Base-by-base conservation (phyloP, 30 jellyfish, hydroid and myxozoan species). In the Turritopsis rubra region DNA sequence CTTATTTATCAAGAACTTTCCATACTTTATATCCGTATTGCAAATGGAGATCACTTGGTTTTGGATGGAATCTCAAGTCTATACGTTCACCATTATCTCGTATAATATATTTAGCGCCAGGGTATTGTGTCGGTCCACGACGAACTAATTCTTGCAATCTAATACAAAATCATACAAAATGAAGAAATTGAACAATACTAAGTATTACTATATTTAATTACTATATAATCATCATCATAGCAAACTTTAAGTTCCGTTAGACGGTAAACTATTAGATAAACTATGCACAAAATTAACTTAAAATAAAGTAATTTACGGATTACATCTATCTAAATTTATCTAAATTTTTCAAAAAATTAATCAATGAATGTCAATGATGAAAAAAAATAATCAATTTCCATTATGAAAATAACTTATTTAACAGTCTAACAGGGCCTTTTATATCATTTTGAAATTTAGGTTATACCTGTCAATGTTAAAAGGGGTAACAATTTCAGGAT, bases 81-180 rank as follows among this genome's bases (percentile, higher is more conserved):
- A 95, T 86, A 77, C 99, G 82, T 71, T 95, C 99, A 29, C 96
- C 96, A 60, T 87, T 95, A 83, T 95, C 97, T 20, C 99, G 94
- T 52, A 95, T 90, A 75, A 95, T 95, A 83, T 95, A 95, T 75
- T 95, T 95, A 0, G 99, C 99, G 21, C 99, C 99, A 8, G 99
- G 99, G 84, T 95, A 95, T 72, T 95, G 99, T 19, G 97, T 89
- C n/a, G 99, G 99, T 52, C 99, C 99, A 79, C 97, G 87, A 27
- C 96, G 72, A 31, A 95, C 99, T 27, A 89, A 89, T 75, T 89
- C 95, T 81, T 95, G 99, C 21, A 95, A 84, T 73, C 97, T 95
- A 66, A 21, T n/a, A n/a, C n/a, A n/a, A n/a, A n/a, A n/a, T n/a
- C n/a, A n/a, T n/a, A n/a, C n/a, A n/a, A n/a, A n/a, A n/a, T 60